Evolutionary conservation across 1,140 invertebrate genomes (phyloP).

Genomic region (Antheraea pernyi): DNA sequence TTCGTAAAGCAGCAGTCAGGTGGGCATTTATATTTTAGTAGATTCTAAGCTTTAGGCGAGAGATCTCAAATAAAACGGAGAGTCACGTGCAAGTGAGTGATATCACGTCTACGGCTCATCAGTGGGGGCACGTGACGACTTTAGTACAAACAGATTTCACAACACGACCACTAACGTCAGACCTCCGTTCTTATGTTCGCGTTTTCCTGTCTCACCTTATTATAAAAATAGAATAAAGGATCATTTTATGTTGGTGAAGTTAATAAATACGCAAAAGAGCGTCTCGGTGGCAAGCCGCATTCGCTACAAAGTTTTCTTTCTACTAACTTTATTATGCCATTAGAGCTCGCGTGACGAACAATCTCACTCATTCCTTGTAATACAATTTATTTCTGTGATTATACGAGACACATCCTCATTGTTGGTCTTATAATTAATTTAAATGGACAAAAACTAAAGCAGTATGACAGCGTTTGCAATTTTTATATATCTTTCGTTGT

Average conservation of each 20-base stretch:
- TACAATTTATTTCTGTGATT: slow-evolving; percentile 15
- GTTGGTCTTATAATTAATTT: too few species aligned
- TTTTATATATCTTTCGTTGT: too few species aligned
- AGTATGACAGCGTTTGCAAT: too few species aligned
- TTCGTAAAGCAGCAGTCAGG: not conserved
- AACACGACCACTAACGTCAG: slow-evolving; percentile 47
- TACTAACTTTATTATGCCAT: slow-evolving; percentile 72
- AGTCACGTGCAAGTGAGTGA: slow-evolving; percentile 70
- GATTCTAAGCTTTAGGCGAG: slow-evolving; percentile 41
- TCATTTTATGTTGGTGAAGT: slow-evolving; percentile 48
- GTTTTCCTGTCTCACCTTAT: not conserved
- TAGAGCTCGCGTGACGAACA: slow-evolving; percentile 70
- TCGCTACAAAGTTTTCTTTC: slow-evolving; percentile 67
- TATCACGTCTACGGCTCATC: slow-evolving; percentile 72
- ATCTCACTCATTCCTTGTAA: slow-evolving; percentile 52
- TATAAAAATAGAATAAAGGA: slow-evolving; percentile 16
- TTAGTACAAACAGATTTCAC: slow-evolving; percentile 72
- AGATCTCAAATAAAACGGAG: slow-evolving; percentile 63
- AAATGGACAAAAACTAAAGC: too few species aligned
- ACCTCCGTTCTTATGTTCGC: slow-evolving; percentile 23
- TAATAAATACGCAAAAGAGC: slow-evolving; percentile 74
- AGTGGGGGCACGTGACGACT: slow-evolving; percentile 69
- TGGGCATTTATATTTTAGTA: slow-evolving; percentile 17
- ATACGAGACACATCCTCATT: too few species aligned
- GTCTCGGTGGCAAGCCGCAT: slow-evolving; percentile 33